Base-by-base conservation (phyloP, 2,888 invertebrate genomes). In the Quadroppia sp. region DNA sequence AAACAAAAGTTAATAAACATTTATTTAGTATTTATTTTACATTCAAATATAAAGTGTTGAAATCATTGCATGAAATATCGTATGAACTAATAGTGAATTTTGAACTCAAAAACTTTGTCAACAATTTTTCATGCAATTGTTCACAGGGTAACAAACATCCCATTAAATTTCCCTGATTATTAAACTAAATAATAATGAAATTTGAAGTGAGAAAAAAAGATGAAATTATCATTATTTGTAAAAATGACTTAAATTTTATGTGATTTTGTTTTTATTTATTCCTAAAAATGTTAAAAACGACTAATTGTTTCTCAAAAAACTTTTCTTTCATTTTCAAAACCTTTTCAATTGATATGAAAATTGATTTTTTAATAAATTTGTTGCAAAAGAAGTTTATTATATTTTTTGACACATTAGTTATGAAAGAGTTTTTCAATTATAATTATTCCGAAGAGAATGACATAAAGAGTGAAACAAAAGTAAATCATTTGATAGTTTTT, bases 141-240 rank as follows among this genome's bases (percentile, higher is more conserved):
- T 64, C 64, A 64, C 64, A 64, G 64, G 64, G 40, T 30, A 40
- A 64, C 64, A 56, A 25, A 64, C 64, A 64, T 64, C 64, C 64
- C 64, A 64, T 28, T 7, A 56, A 56, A 64, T 40, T 17, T 64
- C 40, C 64, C 64, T 64, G 64, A 64, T 23, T 17, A 64, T 56
- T 17, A 56, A 30, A 9, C 13, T 40, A 64, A 64, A 40, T 64
- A 64, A 64, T 40, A 40, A 64, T 64, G 4, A 20, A 32, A 64
- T 17, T 53, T 15, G 23, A 53, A 53, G 23, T 53, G 2, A 53
- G 13, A 28, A 53, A 23, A 23, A 20, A 20, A 11, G 3, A 13
- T 23, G 23, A 53, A 13, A 23, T n/a, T 36, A 7, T 36, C 36
- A 36, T 36, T 7, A 36, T 36, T 36, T 7, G 9, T 36, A 9